Evolutionary conservation across 2,888 invertebrate species (phyloP).

Genomic region (Orthosia incerta): DNA sequence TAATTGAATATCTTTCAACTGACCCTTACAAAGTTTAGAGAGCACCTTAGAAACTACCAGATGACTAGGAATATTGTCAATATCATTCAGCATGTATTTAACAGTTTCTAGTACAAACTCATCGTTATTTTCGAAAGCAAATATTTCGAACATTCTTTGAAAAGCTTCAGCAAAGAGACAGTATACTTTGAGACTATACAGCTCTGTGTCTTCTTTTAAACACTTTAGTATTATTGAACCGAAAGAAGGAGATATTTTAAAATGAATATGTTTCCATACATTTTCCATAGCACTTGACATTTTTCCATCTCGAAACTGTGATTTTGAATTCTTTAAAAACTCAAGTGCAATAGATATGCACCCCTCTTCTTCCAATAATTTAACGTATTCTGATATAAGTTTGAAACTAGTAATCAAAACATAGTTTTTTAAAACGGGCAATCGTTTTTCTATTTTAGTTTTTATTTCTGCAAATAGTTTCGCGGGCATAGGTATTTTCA

Average conservation of each 20-base stretch:
- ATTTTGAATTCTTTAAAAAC: neutral
- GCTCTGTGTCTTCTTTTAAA: constrained; percentile 14
- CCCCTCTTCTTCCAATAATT: constrained; percentile 52
- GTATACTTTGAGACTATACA: neutral
- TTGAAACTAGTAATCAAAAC: constrained; percentile 65
- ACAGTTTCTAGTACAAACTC: constrained; percentile 28
- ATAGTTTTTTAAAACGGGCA: constrained; percentile 60
- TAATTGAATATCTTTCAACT: constrained; percentile 29
- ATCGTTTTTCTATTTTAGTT: constrained; percentile 57
- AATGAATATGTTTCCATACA: constrained; percentile 44
- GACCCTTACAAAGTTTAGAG: constrained; percentile 17
- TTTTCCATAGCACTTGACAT: neutral
- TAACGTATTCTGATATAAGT: constrained; percentile 62
- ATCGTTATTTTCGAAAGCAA: constrained; percentile 15
- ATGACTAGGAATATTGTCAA: constrained; percentile 48
- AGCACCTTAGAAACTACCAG: constrained; percentile 43
- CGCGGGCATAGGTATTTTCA: constrained; percentile 70
- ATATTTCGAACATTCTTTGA: neutral
- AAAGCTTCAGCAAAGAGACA: constrained; percentile 20
- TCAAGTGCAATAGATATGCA: neutral
- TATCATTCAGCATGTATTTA: constrained; percentile 45
- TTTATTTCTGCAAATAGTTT: constrained; percentile 68
- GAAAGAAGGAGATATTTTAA: neutral
- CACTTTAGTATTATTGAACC: neutral
- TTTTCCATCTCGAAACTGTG: neutral